These are phyloP conservation scores for Damaliscus lunatus DNA, from an alignment of 2,113 vertebrate genomes.

Conservation along the genomic window DNA sequence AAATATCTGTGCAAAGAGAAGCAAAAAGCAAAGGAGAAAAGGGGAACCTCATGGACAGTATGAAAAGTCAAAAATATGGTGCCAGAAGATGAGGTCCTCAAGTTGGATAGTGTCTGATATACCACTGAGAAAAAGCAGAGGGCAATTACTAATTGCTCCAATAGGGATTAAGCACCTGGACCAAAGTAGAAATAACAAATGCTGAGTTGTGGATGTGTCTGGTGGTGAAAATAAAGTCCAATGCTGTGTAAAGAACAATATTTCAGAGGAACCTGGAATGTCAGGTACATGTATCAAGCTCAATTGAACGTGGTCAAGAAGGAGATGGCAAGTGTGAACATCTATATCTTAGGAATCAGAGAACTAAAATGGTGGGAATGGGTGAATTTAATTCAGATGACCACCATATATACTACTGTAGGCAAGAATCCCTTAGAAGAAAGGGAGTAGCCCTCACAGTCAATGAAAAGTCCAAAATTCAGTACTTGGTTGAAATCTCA, in stretches of 20 bases:
- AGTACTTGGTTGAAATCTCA: not conserved
- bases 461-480: not conserved
- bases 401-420: not conserved
- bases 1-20: not conserved
- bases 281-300: not conserved
- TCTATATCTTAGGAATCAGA: not conserved
- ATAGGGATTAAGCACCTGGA: not conserved
- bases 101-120: not conserved
- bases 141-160: not conserved
- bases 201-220: not conserved
- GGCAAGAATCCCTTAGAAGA: not conserved
- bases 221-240: not conserved
- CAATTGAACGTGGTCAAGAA: not conserved
- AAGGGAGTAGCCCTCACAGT: not conserved
- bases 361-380: not conserved
- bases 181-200: not conserved
- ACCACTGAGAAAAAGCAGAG: not conserved
- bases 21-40: not conserved
- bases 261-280: not conserved
- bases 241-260: not conserved
- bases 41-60: not conserved
- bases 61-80: not conserved
- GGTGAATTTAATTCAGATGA: not conserved
- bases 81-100: not conserved
- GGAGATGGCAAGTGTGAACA: not conserved